Conservation (phyloP, 1,140 invertebrate species). For the Dendrolimus punctatus region DNA sequence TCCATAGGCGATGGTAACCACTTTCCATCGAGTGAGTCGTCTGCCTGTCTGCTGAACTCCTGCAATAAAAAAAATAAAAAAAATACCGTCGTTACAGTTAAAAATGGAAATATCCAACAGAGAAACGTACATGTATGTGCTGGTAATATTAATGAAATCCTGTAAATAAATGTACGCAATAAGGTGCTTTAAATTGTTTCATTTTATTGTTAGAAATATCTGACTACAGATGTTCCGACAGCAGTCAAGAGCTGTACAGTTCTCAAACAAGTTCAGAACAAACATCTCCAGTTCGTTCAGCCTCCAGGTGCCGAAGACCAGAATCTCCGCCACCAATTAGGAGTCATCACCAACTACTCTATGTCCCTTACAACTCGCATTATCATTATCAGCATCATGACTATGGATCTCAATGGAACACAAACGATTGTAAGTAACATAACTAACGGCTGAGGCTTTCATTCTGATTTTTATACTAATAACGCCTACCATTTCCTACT, state of each 20-base stretch:
- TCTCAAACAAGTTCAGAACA: conserved; percentile 61
- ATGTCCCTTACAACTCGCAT: conserved; percentile 79
- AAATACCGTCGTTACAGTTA: too few relatives aligned
- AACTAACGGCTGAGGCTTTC: neutral
- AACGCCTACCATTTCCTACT: too few relatives aligned
- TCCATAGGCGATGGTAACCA: too few relatives aligned
- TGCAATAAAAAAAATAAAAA: too few relatives aligned
- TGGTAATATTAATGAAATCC: too few relatives aligned
- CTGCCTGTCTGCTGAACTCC: too few relatives aligned
- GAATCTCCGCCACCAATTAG: conserved; percentile 78
- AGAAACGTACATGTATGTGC: too few relatives aligned
- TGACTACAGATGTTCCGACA: conserved; percentile 49
- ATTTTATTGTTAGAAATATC: neutral
- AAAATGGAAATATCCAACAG: too few relatives aligned
- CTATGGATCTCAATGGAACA: conserved; percentile 39
- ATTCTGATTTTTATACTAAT: neutral
- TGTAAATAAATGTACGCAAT: too few relatives aligned
- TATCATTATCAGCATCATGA: conserved; percentile 57
- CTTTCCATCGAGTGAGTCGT: too few relatives aligned
- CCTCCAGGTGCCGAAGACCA: conserved; percentile 67
- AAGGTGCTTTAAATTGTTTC: too few relatives aligned
- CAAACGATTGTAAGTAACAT: conserved; percentile 43
- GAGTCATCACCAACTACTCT: conserved; percentile 80
- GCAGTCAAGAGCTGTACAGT: conserved; percentile 62
- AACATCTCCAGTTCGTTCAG: conserved; percentile 47